Evolutionary conservation across 2,797 vertebrate genomes (phyloP).

Genomic region (Sebastes vulpes): DNA sequence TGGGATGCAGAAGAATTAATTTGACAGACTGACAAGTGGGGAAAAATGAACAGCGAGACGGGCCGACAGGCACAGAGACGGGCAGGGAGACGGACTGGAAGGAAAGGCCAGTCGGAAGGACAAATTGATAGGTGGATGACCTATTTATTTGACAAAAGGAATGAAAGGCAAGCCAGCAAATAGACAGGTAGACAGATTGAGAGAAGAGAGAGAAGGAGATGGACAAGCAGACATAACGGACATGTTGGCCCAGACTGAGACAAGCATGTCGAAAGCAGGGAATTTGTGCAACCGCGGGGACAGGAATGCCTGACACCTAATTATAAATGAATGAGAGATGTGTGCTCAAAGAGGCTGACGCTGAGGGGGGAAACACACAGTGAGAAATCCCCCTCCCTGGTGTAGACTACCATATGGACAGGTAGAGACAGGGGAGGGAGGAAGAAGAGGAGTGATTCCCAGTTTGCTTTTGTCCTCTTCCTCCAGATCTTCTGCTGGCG

Average conservation of each 20-base stretch:
- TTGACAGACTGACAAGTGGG: slow-evolving; percentile 36
- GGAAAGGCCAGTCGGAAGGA: slow-evolving; percentile 26
- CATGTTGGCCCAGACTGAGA: slow-evolving; percentile 45
- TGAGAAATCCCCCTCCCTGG: slow-evolving; percentile 44
- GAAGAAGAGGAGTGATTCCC: slow-evolving; percentile 50
- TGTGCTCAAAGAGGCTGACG: slow-evolving; percentile 49
- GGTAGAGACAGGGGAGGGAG: slow-evolving; percentile 46
- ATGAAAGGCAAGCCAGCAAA: slow-evolving; percentile 32
- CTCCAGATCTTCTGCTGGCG: slow-evolving; percentile 66
- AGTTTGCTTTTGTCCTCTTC: slow-evolving; percentile 72
- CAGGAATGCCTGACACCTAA: slow-evolving; percentile 66
- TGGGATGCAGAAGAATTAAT: slow-evolving; percentile 30
- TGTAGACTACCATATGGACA: slow-evolving; percentile 64
- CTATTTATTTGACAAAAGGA: slow-evolving; percentile 47
- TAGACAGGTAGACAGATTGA: slow-evolving; percentile 44
- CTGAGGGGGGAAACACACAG: slow-evolving; percentile 32
- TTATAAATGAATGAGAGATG: slow-evolving; percentile 79
- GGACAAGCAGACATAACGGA: slow-evolving; percentile 43
- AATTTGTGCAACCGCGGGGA: slow-evolving; percentile 41
- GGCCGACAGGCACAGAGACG: neutral
- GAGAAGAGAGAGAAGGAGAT: slow-evolving; percentile 25
- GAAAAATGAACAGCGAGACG: neutral
- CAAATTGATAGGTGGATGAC: slow-evolving; percentile 52
- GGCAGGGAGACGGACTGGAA: slow-evolving; percentile 16
- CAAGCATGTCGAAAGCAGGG: slow-evolving; percentile 38